Percentiles rank a stretch among this genome's conserved stretches.
Conservation (phyloP, 1,140 invertebrate species). For the Ctenoplectra terminalis region DNA sequence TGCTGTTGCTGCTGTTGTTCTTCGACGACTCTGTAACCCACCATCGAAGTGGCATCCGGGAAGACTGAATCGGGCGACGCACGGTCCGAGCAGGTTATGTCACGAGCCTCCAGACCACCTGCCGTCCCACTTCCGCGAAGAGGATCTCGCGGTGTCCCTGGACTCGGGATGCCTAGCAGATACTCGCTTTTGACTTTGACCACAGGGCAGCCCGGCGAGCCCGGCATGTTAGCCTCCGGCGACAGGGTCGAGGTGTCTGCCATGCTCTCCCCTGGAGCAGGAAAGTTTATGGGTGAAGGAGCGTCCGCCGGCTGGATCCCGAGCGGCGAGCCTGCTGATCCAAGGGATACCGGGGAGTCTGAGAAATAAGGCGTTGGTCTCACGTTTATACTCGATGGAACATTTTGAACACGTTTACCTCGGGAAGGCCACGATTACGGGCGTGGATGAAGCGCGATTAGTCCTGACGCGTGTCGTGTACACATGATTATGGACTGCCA, state of each 20-base stretch:
- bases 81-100: constrained; percentile 75
- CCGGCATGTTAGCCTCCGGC: constrained; percentile 90
- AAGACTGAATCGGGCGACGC: constrained; percentile 82
- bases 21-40: constrained; percentile 74
- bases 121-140: constrained; percentile 58
- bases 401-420: constrained; percentile 24
- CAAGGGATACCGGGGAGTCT: constrained; percentile 82
- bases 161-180: constrained; percentile 80
- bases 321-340: constrained; percentile 81
- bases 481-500: not conserved
- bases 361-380: constrained; percentile 75
- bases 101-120: constrained; percentile 64
- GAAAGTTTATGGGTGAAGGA: constrained; percentile 82
- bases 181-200: constrained; percentile 83
- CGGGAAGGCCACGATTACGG: not conserved
- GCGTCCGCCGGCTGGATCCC: constrained; percentile 80
- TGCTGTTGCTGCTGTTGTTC: constrained; percentile 70
- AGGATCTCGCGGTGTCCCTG: constrained; percentile 74
- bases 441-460: not conserved
- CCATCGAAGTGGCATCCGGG: constrained; percentile 70
- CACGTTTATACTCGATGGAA: constrained; percentile 59
- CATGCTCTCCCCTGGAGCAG: constrained; percentile 91
- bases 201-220: constrained; percentile 85
- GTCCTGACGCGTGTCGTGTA: constrained; percentile 27
- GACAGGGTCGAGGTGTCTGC: constrained; percentile 95